Evolutionary conservation across 2,888 invertebrate species (phyloP).

Genomic region (Odontocolon sp.): DNA sequence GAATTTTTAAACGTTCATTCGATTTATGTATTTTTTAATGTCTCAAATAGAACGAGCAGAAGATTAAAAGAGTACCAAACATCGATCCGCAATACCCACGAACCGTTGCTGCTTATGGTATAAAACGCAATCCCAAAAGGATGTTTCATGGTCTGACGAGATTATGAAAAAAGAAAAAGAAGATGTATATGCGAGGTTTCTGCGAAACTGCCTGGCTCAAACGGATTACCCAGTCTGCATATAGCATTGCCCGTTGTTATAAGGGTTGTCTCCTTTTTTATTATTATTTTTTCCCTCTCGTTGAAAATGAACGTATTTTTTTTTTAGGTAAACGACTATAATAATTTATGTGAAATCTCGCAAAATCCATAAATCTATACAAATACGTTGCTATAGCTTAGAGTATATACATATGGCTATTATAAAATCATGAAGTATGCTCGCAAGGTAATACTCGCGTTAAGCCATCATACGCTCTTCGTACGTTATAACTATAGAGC

Average conservation of each 20-base stretch:
- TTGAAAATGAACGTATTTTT: slow-evolving; percentile 32
- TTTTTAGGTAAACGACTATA: slow-evolving; percentile 13
- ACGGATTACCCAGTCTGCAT: slow-evolving; percentile 26
- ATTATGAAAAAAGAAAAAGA: neutral
- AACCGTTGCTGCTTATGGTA: neutral
- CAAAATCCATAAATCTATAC: slow-evolving; percentile 24
- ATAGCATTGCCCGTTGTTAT: no score
- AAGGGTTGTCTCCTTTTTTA: no score
- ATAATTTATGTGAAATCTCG: slow-evolving; percentile 18
- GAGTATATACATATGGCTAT: slow-evolving; percentile 6
- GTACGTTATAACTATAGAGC: neutral
- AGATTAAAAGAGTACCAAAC: neutral
- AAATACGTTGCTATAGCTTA: slow-evolving; percentile 27
- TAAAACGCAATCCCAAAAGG: neutral
- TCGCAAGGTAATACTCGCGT: neutral
- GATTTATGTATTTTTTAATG: slow-evolving; percentile 15
- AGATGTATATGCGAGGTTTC: neutral
- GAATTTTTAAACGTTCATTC: slow-evolving; percentile 17
- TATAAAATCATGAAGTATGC: slow-evolving; percentile 23
- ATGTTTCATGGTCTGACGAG: slow-evolving; percentile 22
- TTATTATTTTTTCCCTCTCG: slow-evolving; percentile 2
- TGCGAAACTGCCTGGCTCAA: slow-evolving; percentile 17
- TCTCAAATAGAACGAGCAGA: neutral
- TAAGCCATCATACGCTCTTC: no score
- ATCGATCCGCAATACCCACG: neutral